Evolutionary conservation across 2,888 invertebrate genomes (phyloP).

Genomic region (Meandrusa payeni): DNA sequence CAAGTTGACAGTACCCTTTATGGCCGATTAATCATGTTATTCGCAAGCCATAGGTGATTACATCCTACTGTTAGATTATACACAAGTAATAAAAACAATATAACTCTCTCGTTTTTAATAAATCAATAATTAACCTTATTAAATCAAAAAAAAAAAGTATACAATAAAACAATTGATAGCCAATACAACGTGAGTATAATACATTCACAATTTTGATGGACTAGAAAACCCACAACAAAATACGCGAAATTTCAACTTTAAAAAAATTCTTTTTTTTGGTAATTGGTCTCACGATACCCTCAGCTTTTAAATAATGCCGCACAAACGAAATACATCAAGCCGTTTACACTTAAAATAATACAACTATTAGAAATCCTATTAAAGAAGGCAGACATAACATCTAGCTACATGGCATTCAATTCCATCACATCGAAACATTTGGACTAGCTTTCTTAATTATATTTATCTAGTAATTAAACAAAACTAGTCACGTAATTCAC

Average conservation of each 20-base stretch:
- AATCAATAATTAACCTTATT: constrained; percentile 47
- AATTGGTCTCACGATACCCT: constrained; percentile 41
- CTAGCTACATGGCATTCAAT: constrained; percentile 70
- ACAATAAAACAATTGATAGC: constrained; percentile 49
- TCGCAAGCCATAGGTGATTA: constrained; percentile 76
- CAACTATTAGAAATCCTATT: constrained; percentile 28
- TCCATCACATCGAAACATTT: constrained; percentile 75
- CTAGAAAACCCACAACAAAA: constrained; percentile 74
- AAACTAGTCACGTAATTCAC: constrained; percentile 70
- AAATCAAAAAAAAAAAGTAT: constrained; percentile 42
- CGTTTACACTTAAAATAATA: constrained; percentile 31
- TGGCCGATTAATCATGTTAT: constrained; percentile 78
- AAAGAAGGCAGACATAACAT: constrained; percentile 41
- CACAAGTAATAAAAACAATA: constrained; percentile 65
- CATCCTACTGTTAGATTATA: constrained; percentile 73
- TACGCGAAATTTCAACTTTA: constrained; percentile 48
- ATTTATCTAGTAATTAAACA: constrained; percentile 73
- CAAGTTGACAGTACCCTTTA: constrained; percentile 69
- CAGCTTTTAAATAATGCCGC: constrained; percentile 38
- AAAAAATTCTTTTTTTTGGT: constrained; percentile 61
- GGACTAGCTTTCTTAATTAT: constrained; percentile 78
- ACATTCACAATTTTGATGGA: constrained; percentile 72
- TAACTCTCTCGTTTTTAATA: constrained; percentile 54
- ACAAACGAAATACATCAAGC: constrained; percentile 40
- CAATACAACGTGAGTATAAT: constrained; percentile 52